Evolutionary conservation across 2,888 invertebrate genomes (phyloP).

Genomic region (Lepidocyrtinus sp.): DNA sequence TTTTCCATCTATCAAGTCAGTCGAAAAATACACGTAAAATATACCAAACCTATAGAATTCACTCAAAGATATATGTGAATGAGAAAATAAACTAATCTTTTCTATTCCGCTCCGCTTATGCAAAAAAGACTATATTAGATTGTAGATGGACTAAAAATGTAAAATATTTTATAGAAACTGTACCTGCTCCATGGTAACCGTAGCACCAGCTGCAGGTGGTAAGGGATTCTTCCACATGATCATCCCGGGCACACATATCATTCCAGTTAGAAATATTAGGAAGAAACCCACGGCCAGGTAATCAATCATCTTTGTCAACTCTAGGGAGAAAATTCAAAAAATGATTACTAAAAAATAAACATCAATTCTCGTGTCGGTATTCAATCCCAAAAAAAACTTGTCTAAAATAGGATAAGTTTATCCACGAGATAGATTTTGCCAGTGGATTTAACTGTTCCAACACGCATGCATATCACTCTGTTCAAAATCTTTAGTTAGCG

Average conservation of each 20-base stretch:
- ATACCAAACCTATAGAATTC: background rate
- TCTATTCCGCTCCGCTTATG: no score
- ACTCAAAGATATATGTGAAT: background rate
- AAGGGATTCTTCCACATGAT: constrained; percentile 73
- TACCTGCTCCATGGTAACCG: constrained; percentile 78
- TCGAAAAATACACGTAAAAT: no score
- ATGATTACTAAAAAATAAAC: background rate
- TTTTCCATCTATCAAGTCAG: no score
- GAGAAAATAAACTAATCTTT: no score
- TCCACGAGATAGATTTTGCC: no score
- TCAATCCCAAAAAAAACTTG: no score
- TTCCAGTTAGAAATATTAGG: constrained; percentile 72
- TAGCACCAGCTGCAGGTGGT: constrained; percentile 76
- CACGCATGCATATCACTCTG: no score
- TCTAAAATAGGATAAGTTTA: no score
- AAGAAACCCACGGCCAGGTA: constrained; percentile 72
- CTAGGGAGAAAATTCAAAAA: constrained; percentile 71
- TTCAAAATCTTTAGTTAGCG: no score
- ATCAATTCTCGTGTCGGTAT: constrained; percentile 15
- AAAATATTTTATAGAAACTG: no score
- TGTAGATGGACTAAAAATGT: no score
- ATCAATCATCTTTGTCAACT: constrained; percentile 71
- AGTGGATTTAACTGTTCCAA: no score
- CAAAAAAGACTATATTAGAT: constrained; percentile 18
- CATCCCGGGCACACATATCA: constrained; percentile 73